Evolutionary conservation across 2,113 vertebrate species (phyloP), one percentile per base, ranked within the genome.

Genomic region (Nerophis lumbriciformis): DNA sequence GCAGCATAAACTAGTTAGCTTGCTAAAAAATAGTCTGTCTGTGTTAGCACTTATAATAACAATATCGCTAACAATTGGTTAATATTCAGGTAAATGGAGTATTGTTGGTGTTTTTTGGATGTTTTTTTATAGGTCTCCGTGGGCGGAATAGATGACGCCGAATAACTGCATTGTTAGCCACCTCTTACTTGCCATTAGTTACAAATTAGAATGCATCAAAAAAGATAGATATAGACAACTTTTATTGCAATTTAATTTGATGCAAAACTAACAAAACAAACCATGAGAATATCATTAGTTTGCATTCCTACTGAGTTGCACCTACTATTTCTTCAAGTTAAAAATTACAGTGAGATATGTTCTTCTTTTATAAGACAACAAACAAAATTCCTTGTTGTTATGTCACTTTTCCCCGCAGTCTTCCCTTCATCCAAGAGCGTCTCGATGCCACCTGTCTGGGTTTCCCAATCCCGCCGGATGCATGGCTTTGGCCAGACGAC

Each of bases 401-500:
- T 44, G 38, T 57, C 55, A 57, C 55, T 21, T 13, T 3, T 21
- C 42, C 38, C 55, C 3, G 5, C 42, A 21, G 21, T n/a, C 6
- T 8, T 16, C n/a, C n/a, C 15, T 50, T 8, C 2, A 16, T 21
- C 50, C 50, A 13, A n/a, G 53, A 55, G 35, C 16, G 55, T 45
- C 39, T 57, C 10, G 39, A 44, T 21, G 55, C 59, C 77, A 82
- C 78, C 75, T 85, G 83, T 73, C 83, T 80, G 77, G 67, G 65
- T 83, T 76, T 72, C 73, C 77, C 73, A 47, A 50, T 76, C 79
- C 79, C 54, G 60, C 72, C 63, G 77, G 75, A 73, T 78, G 74
- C 65, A 71, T 85, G 72, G 53, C 63, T 74, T 83, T 71, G 73
- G 86, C 81, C 72, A 11, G 10, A 8, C 54, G 60, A 81, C 73